Evolutionary conservation across 2,113 vertebrate species (phyloP).

Genomic region (Ictalurus furcatus): DNA sequence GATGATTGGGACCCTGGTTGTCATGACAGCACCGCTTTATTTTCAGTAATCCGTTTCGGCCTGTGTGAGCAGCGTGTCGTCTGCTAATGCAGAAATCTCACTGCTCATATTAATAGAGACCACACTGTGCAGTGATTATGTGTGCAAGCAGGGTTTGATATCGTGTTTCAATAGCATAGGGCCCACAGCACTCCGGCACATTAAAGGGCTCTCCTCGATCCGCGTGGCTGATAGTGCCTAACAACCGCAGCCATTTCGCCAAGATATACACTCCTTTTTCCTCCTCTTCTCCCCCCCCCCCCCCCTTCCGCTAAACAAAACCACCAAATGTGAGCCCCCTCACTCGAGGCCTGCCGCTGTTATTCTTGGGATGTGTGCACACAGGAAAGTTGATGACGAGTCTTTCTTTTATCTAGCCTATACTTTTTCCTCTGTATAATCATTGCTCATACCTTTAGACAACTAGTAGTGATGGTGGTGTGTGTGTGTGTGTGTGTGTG

Average conservation of each 20-base stretch:
- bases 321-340: conserved; percentile 30
- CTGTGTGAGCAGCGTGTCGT: neutral
- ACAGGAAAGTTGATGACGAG: conserved; percentile 42
- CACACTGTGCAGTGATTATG: conserved; percentile 39
- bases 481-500: neutral
- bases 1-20: neutral
- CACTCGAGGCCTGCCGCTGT: conserved; percentile 30
- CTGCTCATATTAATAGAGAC: conserved; percentile 25
- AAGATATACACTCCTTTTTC: conserved; percentile 35
- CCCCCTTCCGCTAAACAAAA: conserved; percentile 16
- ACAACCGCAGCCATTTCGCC: conserved; percentile 30
- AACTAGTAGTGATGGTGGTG: conserved; percentile 11
- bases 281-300: conserved; percentile 9
- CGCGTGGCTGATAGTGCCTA: conserved; percentile 42
- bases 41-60: neutral
- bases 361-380: conserved; percentile 47
- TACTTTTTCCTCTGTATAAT: conserved; percentile 36
- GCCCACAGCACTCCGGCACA: conserved; percentile 13
- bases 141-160: conserved; percentile 29
- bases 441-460: conserved; percentile 38
- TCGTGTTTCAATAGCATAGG: conserved; percentile 46
- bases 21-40: neutral
- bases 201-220: conserved; percentile 37
- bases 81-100: conserved; percentile 41
- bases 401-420: conserved; percentile 37